Evolutionary conservation across 2,797 vertebrate genomes (phyloP), one percentile per base, ranked within the genome.

Genomic region (Periparus ater): DNA sequence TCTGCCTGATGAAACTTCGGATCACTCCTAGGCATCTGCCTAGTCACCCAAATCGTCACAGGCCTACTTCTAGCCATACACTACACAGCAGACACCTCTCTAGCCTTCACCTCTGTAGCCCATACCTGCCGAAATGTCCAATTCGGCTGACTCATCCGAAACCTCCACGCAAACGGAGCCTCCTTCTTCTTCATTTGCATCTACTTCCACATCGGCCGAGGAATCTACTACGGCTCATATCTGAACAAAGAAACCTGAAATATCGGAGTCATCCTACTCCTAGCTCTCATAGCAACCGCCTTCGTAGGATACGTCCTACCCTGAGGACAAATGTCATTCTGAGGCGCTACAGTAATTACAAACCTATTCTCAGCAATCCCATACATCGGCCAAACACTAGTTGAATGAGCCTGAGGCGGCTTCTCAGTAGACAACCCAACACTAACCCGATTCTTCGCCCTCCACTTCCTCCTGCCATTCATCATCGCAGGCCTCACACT

Each of bases 321-420:
- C 0, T 98, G 97, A 87, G 95, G 96, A 1, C 95, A 98, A 55
- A 98, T 97, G 30, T 97, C 96, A 0, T 98, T 98, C 4, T 98
- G 97, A 91, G 98, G 97, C 0, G 97, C 96, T 0, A 97, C 96
- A 0, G 94, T 97, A 0, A 98, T 98, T 0, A 98, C 97, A 0
- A 97, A 97, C 2, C 66, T 98, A 0, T 30, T 97, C 0, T 98
- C 95, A 0, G 97, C 97, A 0, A 38, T 97, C 0, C 96, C 95
- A 0, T 97, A 95, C 0, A 9, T 96, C 0, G 96, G 97, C 0
- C 40, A 84, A 0, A 26, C 45, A 0, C 2, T 97, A 0, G 95
- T 96, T 0, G 80, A 97, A 67, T 98, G 97, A 29, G 78, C 97
- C 0, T 98, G 97, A 61, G 97, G 97, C 0, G 97, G 98, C 0